Evolutionary conservation across 2,888 invertebrate genomes (phyloP), one percentile per base, ranked within the genome.

Genomic region (Mamestra brassicae): DNA sequence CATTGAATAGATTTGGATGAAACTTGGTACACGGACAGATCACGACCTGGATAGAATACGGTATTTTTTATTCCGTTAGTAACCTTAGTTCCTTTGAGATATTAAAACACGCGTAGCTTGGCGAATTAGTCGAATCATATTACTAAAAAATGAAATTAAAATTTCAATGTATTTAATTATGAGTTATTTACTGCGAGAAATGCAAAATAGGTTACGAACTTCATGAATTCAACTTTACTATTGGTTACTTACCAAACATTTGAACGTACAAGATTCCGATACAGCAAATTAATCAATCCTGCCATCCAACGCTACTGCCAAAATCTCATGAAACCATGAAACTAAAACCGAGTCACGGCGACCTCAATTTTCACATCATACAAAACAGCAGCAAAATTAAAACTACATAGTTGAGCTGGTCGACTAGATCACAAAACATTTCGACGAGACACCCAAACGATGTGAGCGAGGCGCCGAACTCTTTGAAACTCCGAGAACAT

Each of bases 401-500:
- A 84, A 69, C 60, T 79, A 26, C 1, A 26, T 26, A 76, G 71
- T 81, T 71, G 69, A 80, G 57, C 54, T 71, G 15, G 77, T 77
- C 58, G 77, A 79, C 73, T 76, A 62, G 64, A 55, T 87, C 68
- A 76, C 77, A 78, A 86, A 84, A 87, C 77, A 86, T 79, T 75
- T 73, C 80, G 63, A 69, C 71, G 76, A 84, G 74, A 88, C 75
- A 80, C 76, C 66, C 71, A 67, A 85, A 77, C 83, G 85, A 81
- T 75, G 76, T 78, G 76, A 74, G 73, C 80, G 52, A 77, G 67
- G 69, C 81, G 79, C 74, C 77, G 65, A 87, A 85, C 83, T 86
- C 88, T 87, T 87, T 83, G 88, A 70, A 89, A 89, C 85, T 89
- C 61, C 63, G 58, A 72, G 81, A 80, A 85, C 89, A 90, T 91